Conservation (phyloP, 2,797 vertebrate species). For the Apogon hyalosoma region DNA sequence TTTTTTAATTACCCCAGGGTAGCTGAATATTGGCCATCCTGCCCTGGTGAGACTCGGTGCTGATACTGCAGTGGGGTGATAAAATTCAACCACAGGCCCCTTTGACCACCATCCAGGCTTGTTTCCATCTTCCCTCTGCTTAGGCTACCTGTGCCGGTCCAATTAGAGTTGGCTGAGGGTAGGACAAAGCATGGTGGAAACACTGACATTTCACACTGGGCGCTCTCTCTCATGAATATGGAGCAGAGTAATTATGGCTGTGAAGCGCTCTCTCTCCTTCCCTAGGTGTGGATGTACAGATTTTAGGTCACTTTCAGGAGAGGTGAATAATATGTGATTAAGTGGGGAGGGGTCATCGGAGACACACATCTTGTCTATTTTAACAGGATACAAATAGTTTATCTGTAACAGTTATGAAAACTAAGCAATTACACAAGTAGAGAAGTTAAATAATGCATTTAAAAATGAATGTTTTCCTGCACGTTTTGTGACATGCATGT, state of each 20-base stretch:
- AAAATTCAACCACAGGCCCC: slow-evolving; percentile 74
- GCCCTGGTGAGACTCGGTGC: slow-evolving; percentile 59
- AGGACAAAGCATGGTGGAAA: slow-evolving; percentile 61
- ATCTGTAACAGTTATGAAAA: background rate
- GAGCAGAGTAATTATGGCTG: slow-evolving; percentile 73
- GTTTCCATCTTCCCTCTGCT: slow-evolving; percentile 44
- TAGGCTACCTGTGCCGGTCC: slow-evolving; percentile 62
- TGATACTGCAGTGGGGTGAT: slow-evolving; percentile 73
- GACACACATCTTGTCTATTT: background rate
- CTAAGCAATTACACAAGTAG: background rate
- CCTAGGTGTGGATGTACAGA: slow-evolving; percentile 29
- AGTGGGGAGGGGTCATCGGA: slow-evolving; percentile 6
- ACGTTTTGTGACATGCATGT: too few species aligned
- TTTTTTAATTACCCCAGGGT: slow-evolving; percentile 79
- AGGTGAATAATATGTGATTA: slow-evolving; percentile 33
- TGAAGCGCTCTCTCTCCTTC: slow-evolving; percentile 49
- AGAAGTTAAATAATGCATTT: slow-evolving; percentile 2
- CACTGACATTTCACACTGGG: slow-evolving; percentile 71
- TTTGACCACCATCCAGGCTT: slow-evolving; percentile 77
- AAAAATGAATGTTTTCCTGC: background rate
- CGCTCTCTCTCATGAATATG: slow-evolving; percentile 75
- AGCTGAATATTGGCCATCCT: slow-evolving; percentile 69
- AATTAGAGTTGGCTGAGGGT: slow-evolving; percentile 66
- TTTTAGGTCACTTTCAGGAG: slow-evolving; percentile 51
- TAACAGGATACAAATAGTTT: background rate